Evolutionary conservation across 2,113 vertebrate genomes (phyloP).

Genomic region (Rhinichthys klamathensis): DNA sequence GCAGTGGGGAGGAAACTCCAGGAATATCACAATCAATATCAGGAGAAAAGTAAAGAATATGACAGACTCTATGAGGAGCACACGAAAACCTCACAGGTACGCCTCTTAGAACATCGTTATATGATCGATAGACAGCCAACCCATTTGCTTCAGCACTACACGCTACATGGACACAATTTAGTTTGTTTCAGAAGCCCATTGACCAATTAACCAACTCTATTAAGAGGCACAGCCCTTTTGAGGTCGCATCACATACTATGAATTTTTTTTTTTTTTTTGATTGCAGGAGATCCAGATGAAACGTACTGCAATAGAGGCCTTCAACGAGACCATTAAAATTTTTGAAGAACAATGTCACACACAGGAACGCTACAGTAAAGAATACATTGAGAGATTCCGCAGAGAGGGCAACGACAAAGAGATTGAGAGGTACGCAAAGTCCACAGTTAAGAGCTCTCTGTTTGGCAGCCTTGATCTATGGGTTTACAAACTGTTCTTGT

Average conservation of each 20-base stretch:
- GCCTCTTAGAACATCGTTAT: not conserved
- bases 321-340: slow-evolving; percentile 98
- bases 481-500: not conserved
- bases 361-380: slow-evolving; percentile 92
- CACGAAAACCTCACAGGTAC: slow-evolving; percentile 94
- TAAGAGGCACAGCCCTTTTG: not conserved
- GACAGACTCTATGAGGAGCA: slow-evolving; percentile 94
- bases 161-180: not conserved
- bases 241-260: not conserved
- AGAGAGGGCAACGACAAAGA: slow-evolving; percentile 92
- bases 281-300: slow-evolving; percentile 98
- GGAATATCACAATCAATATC: slow-evolving; percentile 93
- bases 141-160: not conserved
- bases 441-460: not conserved
- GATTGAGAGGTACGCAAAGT: slow-evolving; percentile 81
- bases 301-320: slow-evolving; percentile 94
- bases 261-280: slow-evolving; percentile 35
- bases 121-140: not conserved
- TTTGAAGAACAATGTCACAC: slow-evolving; percentile 97
- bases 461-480: not conserved
- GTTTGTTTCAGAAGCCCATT: slow-evolving; percentile 69
- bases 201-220: slow-evolving; percentile 81
- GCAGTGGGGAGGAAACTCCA: slow-evolving; percentile 96
- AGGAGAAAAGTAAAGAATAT: slow-evolving; percentile 96
- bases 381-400: slow-evolving; percentile 89